Percentiles rank a stretch among this genome's conserved stretches.
These are phyloP conservation scores for Cryptotis parvus DNA, from an alignment of 2,113 vertebrate genomes.

Conservation along the genomic window DNA sequence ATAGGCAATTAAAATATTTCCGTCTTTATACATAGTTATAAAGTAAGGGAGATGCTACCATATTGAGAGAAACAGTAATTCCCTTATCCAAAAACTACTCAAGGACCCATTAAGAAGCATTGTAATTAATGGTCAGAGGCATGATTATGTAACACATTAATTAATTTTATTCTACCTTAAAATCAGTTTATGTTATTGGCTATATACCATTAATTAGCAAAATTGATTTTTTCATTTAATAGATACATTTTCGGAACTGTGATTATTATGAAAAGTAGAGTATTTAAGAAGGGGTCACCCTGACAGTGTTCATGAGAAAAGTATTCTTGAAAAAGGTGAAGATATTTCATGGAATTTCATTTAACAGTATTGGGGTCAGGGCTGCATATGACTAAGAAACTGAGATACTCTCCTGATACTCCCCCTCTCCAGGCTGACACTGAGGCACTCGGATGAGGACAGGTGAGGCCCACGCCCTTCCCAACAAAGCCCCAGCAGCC, in stretches of 20 bases:
- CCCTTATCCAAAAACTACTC: not conserved
- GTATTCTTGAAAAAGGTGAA: not conserved
- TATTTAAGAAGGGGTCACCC: not conserved
- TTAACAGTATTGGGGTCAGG: not conserved
- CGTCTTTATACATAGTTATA: constrained; percentile 12
- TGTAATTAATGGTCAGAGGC: not conserved
- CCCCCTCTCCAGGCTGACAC: too few species aligned
- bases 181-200: constrained; percentile 26
- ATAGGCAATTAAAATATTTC: constrained; percentile 55
- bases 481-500: too few species aligned
- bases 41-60: not conserved
- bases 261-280: constrained; percentile 35
- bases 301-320: constrained; percentile 20
- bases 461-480: too few species aligned
- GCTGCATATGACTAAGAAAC: not conserved
- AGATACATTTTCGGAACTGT: constrained; percentile 25
- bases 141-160: not conserved
- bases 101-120: not conserved
- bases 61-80: constrained; percentile 37
- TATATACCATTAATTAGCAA: constrained; percentile 32
- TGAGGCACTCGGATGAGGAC: too few species aligned
- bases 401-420: too few species aligned
- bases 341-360: not conserved
- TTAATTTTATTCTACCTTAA: constrained; percentile 52
- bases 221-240: constrained; percentile 25